These are phyloP conservation scores for Tipula confusa DNA, from an alignment of 2,888 invertebrate genomes.

Conservation along the genomic window DNA sequence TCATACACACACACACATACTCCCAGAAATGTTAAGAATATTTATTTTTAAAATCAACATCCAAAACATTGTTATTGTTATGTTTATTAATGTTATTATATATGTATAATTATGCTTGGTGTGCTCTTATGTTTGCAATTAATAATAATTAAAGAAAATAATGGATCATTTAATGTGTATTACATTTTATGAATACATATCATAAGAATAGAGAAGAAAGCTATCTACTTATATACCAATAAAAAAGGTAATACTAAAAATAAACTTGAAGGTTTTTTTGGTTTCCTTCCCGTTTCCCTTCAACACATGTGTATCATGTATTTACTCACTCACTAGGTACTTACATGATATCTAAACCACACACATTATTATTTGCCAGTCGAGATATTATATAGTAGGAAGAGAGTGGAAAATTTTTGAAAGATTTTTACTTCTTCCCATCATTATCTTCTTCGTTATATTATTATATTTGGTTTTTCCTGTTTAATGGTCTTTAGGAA, in stretches of 20 bases:
- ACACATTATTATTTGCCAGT: background rate
- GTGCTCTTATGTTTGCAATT: background rate
- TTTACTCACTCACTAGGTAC: background rate
- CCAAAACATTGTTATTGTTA: background rate
- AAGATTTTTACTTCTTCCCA: background rate
- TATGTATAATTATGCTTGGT: background rate
- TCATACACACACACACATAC: background rate
- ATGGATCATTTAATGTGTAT: constrained; percentile 20
- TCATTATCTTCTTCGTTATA: background rate
- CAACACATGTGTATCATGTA: background rate
- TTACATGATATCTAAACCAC: background rate
- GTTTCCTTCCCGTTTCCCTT: background rate
- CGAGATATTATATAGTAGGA: background rate
- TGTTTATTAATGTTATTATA: constrained; percentile 21
- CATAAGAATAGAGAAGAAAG: background rate
- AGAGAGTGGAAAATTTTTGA: background rate
- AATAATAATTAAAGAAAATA: constrained; percentile 25
- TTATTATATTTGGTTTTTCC: constrained; percentile 7
- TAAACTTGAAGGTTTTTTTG: constrained; percentile 3
- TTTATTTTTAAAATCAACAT: background rate
- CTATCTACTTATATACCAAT: background rate
- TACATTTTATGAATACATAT: background rate
- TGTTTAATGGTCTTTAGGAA: background rate
- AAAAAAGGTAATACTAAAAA: background rate
- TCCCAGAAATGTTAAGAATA: too few species aligned